These are phyloP conservation scores for Eucriotettix oculatus DNA, from an alignment of 2,888 invertebrate species.

Conservation along the genomic window DNA sequence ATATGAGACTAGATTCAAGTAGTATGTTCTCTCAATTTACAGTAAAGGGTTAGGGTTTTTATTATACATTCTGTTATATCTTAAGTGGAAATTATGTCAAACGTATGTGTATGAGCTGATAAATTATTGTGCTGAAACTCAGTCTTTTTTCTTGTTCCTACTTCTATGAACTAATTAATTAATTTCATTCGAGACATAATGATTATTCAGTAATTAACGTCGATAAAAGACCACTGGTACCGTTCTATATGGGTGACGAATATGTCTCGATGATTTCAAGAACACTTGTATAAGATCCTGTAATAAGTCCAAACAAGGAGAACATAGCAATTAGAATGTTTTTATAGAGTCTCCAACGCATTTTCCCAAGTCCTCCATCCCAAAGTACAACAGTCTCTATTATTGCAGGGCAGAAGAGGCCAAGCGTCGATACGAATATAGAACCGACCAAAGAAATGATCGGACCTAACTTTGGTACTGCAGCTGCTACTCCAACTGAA, in stretches of 20 bases:
- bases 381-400: conserved; percentile 4
- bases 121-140: no score
- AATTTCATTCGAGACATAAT: no score
- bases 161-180: no score
- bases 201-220: no score
- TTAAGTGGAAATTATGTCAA: no score
- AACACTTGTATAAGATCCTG: conserved; percentile 4
- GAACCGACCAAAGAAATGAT: conserved; percentile 7
- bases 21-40: no score
- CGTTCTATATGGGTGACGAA: neutral
- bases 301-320: conserved; percentile 1
- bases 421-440: conserved; percentile 7
- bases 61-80: no score
- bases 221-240: no score
- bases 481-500: conserved; percentile 4
- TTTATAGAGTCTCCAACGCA: neutral
- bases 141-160: no score
- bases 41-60: no score
- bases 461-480: conserved; percentile 6
- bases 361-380: neutral
- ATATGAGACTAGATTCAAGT: no score
- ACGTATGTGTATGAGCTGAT: no score
- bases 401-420: conserved; percentile 6
- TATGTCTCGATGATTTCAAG: conserved; percentile 3
- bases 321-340: conserved; percentile 1